A percentile compares a stretch with the other conserved stretches of the same genome.
Conservation (phyloP, 2,113 vertebrate species). For the Leucopsar rothschildi region DNA sequence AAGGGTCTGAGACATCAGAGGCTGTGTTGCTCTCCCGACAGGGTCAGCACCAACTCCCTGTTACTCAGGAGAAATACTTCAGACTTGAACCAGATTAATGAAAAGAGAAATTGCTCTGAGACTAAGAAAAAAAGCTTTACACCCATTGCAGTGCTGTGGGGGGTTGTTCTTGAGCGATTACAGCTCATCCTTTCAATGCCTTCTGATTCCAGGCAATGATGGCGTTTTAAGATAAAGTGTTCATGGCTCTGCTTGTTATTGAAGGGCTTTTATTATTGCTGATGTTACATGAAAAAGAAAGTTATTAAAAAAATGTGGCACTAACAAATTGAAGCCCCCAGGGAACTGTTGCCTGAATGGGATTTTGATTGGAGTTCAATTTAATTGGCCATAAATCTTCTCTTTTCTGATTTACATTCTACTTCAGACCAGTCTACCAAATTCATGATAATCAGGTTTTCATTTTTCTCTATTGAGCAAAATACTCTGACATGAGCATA, state of each 20-base stretch:
- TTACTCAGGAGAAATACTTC: constrained; percentile 13
- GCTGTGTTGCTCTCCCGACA: neutral
- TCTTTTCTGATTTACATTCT: constrained; percentile 54
- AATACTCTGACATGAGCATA: constrained; percentile 39
- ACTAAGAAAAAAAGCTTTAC: neutral
- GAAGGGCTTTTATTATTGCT: constrained; percentile 48
- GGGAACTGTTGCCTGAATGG: constrained; percentile 59
- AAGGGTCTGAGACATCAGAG: neutral
- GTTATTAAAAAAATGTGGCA: constrained; percentile 59
- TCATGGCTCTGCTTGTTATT: constrained; percentile 1
- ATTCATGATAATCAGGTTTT: constrained; percentile 57
- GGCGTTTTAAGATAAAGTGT: constrained; percentile 27
- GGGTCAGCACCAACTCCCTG: neutral
- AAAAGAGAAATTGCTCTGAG: constrained; percentile 24
- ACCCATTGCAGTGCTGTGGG: neutral
- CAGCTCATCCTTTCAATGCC: neutral
- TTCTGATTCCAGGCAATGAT: constrained; percentile 34
- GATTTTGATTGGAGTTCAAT: constrained; percentile 68
- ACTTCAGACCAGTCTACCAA: constrained; percentile 32
- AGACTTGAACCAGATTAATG: neutral
- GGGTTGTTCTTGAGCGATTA: neutral
- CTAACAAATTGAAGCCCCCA: constrained; percentile 58
- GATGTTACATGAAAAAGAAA: constrained; percentile 56
- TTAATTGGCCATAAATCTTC: constrained; percentile 67
- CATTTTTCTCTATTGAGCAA: constrained; percentile 39